Evolutionary conservation across 2,797 vertebrate genomes (phyloP).

Genomic region (Scolopax bukidnonensis): DNA sequence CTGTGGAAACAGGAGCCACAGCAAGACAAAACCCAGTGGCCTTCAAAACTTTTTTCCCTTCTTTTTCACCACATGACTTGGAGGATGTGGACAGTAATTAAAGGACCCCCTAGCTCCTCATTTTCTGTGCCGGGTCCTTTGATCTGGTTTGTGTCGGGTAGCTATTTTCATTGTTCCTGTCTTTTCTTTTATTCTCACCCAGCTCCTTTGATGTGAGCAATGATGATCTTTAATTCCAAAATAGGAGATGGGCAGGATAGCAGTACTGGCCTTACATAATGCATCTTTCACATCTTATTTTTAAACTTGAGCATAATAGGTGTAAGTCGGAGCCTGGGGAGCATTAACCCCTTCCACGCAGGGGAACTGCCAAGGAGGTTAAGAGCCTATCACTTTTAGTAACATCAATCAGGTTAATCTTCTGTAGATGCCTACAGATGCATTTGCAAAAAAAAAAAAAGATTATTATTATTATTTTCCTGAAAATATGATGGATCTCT

Average conservation of each 20-base stretch:
- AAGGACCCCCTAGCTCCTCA: conserved; percentile 90
- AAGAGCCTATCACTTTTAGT: background rate
- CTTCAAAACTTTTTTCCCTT: conserved; percentile 86
- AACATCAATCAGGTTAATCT: background rate
- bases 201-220: conserved; percentile 88
- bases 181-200: conserved; percentile 81
- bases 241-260: conserved; percentile 83
- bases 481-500: conserved; percentile 68
- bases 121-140: conserved; percentile 89
- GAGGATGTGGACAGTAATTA: conserved; percentile 95
- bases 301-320: conserved; percentile 78
- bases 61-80: conserved; percentile 84
- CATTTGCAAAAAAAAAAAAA: background rate
- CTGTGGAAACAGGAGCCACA: conserved; percentile 79
- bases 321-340: conserved; percentile 54
- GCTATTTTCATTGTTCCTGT: conserved; percentile 85
- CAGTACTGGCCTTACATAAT: conserved; percentile 77
- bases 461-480: conserved; percentile 32
- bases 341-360: conserved; percentile 31
- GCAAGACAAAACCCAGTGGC: conserved; percentile 84
- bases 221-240: conserved; percentile 91
- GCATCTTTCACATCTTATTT: conserved; percentile 81
- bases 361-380: background rate
- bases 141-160: conserved; percentile 90
- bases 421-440: background rate